Evolutionary conservation across 2,888 invertebrate species (phyloP).

Genomic region (Drosophila acutilabella): DNA sequence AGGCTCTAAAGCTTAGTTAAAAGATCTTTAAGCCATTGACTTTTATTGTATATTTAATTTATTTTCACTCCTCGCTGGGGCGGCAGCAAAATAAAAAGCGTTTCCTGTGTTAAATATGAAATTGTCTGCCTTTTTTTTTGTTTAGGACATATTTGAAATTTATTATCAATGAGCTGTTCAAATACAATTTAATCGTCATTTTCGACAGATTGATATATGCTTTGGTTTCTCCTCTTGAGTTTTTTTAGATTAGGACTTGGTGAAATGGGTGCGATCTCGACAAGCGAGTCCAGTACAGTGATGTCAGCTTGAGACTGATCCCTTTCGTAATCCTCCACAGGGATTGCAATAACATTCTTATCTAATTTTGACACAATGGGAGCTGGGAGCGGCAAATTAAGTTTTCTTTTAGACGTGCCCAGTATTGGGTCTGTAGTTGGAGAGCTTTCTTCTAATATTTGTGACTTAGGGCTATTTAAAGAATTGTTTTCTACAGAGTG

Average conservation of each 20-base stretch:
- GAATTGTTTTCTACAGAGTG: constrained; percentile 7
- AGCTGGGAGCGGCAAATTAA: constrained; percentile 74
- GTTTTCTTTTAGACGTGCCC: constrained; percentile 77
- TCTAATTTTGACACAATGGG: constrained; percentile 46
- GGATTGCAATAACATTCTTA: constrained; percentile 37
- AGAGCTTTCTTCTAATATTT: neutral
- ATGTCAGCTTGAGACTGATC: neutral
- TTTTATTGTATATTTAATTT: constrained; percentile 39
- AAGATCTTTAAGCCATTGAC: neutral
- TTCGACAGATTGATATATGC: constrained; percentile 76
- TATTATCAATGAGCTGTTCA: constrained; percentile 3
- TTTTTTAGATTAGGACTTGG: constrained; percentile 69
- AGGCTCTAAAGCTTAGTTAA: constrained; percentile 43
- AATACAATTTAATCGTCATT: constrained; percentile 50
- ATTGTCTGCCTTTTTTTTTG: constrained; percentile 55
- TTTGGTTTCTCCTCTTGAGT: constrained; percentile 84
- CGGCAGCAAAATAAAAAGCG: constrained; percentile 32
- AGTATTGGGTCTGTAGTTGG: neutral
- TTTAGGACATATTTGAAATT: constrained; percentile 5
- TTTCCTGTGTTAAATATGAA: constrained; percentile 79
- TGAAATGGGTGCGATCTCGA: neutral
- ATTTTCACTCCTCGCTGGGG: constrained; percentile 28
- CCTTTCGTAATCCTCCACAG: constrained; percentile 34
- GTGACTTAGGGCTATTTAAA: constrained; percentile 21
- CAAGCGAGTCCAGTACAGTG: neutral